Percentiles rank a stretch among this genome's conserved stretches.
These are phyloP conservation scores for Latheticus oryzae DNA, from an alignment of 2,888 invertebrate species.

Conservation along the genomic window DNA sequence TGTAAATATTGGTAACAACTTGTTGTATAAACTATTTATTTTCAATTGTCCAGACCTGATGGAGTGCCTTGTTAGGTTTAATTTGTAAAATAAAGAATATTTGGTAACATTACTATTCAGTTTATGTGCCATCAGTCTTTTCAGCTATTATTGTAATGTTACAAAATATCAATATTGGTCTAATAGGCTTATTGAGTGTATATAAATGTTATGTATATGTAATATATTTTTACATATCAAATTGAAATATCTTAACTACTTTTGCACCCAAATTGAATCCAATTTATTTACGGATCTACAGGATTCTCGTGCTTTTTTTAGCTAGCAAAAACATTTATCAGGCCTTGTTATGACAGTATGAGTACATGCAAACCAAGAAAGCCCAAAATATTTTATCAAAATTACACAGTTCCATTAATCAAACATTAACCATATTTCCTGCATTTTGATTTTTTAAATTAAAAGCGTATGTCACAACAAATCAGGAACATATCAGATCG, in stretches of 20 bases:
- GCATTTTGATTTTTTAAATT: too few relatives aligned
- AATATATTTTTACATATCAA: constrained; percentile 61
- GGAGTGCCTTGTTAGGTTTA: constrained; percentile 61
- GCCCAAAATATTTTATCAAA: too few relatives aligned
- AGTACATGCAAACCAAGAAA: too few relatives aligned
- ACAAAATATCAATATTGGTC: constrained; percentile 49
- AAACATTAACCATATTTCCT: too few relatives aligned
- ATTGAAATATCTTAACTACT: constrained; percentile 50
- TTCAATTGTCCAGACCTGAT: constrained; percentile 56
- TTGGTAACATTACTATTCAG: constrained; percentile 38
- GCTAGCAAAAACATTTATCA: too few relatives aligned
- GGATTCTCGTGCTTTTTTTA: too few relatives aligned
- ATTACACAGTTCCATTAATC: too few relatives aligned
- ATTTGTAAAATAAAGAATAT: constrained; percentile 41
- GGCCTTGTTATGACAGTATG: too few relatives aligned
- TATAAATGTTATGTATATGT: constrained; percentile 56
- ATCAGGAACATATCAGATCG: too few relatives aligned
- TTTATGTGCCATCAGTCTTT: constrained; percentile 44
- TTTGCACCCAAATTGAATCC: constrained; percentile 52
- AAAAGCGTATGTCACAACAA: too few relatives aligned
- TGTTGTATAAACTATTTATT: constrained; percentile 42
- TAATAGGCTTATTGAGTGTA: constrained; percentile 49
- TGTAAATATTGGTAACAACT: constrained; percentile 52
- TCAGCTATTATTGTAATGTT: constrained; percentile 37
- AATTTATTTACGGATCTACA: constrained; percentile 11